These are phyloP conservation scores for Actinernus sp. DNA, from an alignment of 92 coral and sea anemone genomes.

Conservation along the genomic window DNA sequence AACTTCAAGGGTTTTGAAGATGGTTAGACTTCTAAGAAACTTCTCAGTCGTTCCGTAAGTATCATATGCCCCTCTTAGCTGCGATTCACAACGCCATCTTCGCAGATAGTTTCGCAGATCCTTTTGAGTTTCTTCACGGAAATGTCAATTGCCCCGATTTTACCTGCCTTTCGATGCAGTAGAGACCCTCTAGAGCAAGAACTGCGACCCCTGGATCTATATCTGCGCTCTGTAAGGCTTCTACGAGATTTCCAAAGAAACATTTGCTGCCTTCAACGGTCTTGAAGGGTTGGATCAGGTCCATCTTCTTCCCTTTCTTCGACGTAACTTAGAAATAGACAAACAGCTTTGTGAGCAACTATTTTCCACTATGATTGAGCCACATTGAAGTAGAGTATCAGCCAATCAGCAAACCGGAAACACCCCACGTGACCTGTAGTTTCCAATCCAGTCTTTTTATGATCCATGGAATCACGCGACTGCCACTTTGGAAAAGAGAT, in stretches of 20 bases:
- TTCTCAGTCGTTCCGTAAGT: no score
- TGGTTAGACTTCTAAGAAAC: constrained; percentile 42
- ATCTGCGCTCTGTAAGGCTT: background rate
- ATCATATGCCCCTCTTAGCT: background rate
- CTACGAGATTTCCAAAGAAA: background rate
- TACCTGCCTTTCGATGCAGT: background rate
- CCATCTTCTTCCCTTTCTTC: background rate
- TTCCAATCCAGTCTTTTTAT: no score
- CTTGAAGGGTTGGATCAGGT: background rate
- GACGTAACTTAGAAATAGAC: no score
- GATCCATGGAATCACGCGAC: no score
- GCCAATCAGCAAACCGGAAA: no score
- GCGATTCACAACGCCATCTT: background rate
- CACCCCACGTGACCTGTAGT: no score
- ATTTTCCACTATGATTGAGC: no score
- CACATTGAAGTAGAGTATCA: no score
- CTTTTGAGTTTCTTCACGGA: background rate
- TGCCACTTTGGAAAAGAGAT: no score
- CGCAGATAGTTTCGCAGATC: background rate
- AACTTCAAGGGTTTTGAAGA: constrained; percentile 45
- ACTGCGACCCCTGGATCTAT: background rate
- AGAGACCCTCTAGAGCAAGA: background rate
- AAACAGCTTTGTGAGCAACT: no score
- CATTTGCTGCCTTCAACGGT: background rate
- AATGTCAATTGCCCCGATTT: background rate